Base-by-base conservation (phyloP, 2,888 invertebrate genomes). In the Cephus pygmeus region DNA sequence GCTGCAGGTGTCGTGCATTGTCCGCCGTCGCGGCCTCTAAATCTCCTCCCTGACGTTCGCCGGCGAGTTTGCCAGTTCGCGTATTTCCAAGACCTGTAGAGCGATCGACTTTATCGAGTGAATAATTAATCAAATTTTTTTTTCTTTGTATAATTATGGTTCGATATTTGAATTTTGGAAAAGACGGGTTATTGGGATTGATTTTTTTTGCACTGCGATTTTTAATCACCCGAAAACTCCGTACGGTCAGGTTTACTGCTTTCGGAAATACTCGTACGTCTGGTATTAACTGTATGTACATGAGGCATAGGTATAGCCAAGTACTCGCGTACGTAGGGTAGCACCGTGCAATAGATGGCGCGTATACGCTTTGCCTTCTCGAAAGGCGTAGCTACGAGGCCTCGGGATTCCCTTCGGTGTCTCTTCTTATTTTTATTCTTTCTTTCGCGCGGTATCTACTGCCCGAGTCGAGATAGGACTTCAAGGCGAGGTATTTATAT, bases 1-100 rank as follows among this genome's bases (percentile, higher is more conserved):
- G 85, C 86, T 84, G 87, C 89, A 89, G 89, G 88, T 88, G 89
- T 89, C 88, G 88, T 87, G 88, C 88, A 89, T 89, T 89, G 89
- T 88, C 88, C 88, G 84, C 83, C 33, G 84, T 86, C 85, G 87
- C 87, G 86, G 88, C 85, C 87, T 88, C 87, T 89, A 89, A 89
- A 89, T 89, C 89, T 87, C 86, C 83, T 83, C 84, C 85, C 86
- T 84, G 87, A 85, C 88, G 85, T 87, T 84, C 84, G 83, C 82
- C 83, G 80, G 82, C 84, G 85, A 85, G 85, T 84, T 79, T 82
- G 84, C 83, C 83, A 79, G 85, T 81, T 80, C 82, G 87, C 85
- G 83, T 83, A 85, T 85, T 85, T 83, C 79, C 85, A 85, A 86
- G 87, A 85, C 87, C 69, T 73, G 56, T 2, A 0, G 56, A 23